Evolutionary conservation across 2,113 vertebrate species (phyloP).

Genomic region (Oryzias curvinotus): DNA sequence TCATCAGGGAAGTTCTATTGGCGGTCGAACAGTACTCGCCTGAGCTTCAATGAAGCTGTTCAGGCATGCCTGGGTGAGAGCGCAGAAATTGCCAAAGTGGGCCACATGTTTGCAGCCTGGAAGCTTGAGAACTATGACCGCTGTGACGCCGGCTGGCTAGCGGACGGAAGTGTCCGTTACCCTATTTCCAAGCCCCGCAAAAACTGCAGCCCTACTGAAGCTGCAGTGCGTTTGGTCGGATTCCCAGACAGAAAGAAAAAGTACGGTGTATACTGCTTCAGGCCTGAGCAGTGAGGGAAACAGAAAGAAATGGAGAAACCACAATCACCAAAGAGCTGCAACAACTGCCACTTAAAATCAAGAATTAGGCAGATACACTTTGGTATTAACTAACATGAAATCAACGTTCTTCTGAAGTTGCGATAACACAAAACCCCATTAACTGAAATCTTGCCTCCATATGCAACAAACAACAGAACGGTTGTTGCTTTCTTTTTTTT

Average conservation of each 20-base stretch:
- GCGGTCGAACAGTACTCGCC: constrained; percentile 85
- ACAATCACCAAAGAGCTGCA: constrained; percentile 73
- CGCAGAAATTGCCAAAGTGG: constrained; percentile 91
- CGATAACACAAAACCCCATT: constrained; percentile 77
- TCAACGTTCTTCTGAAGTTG: constrained; percentile 86
- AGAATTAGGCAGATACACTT: constrained; percentile 70
- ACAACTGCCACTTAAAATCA: constrained; percentile 43
- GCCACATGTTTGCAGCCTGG: constrained; percentile 94
- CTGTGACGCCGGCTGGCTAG: constrained; percentile 94
- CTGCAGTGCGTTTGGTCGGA: constrained; percentile 88
- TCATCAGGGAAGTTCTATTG: constrained; percentile 88
- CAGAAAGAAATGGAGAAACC: constrained; percentile 19
- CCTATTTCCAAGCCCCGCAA: constrained; percentile 89
- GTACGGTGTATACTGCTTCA: constrained; percentile 93
- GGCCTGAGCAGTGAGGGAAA: constrained; percentile 75
- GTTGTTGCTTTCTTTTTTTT: constrained; percentile 21
- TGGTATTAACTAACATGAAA: constrained; percentile 79
- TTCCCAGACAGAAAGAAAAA: constrained; percentile 91
- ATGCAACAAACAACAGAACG: constrained; percentile 54
- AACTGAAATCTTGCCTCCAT: constrained; percentile 72
- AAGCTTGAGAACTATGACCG: constrained; percentile 90
- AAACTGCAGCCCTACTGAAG: constrained; percentile 93
- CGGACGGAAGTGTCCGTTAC: constrained; percentile 94
- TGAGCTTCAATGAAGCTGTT: constrained; percentile 87
- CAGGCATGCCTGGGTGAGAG: constrained; percentile 85